Evolutionary conservation across 37 sponge, comb jelly and placozoan genomes (phyloP), one percentile per base, ranked within the genome.

Genomic region (Cliona cf. orientalis): DNA sequence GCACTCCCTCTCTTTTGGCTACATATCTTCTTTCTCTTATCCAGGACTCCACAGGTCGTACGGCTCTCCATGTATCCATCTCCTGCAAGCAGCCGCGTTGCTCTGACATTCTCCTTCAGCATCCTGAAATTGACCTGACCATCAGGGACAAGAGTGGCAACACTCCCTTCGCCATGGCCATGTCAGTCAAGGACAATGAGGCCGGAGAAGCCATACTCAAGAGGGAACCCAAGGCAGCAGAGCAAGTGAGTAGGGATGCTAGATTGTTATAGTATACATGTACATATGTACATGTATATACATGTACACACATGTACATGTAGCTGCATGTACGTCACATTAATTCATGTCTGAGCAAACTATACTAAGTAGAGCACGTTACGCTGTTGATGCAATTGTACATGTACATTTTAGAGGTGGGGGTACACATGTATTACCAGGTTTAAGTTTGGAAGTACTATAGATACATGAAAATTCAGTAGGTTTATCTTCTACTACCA

Each of bases 161-260:
- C 63, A 94, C 97, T 28, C 90, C 97, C 32, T 97, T 97, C 92
- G 92, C 97, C 36, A 74, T 85, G 28, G 89, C 95, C 66, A 86
- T 97, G 43, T 80, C 83, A 4, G 68, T 72, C 69, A 92, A 86
- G 66, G 97, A 97, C 71, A 84, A 89, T 61, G 76, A 83, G 59
- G 80, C 91, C 2, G 97, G 96, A 22, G 36, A 45, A 42, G 87
- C 92, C 32, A 97, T 97, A 12, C 86, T 97, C 34, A 69, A 78
- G 46, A 84, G 90, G 46, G 95, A 94, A 36, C 97, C 97, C 12
- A 84, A 83, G 37, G 90, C 97, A n/a, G 97, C 97, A 28, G 93
- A 92, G 63, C 85, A 92, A 82, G 93, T 88, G 35, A 39, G 42
- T 58, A 58, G 49, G 5, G 28, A 7, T 29, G 65, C n/a, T n/a